These are phyloP conservation scores for Acanthurus lineatus DNA, from an alignment of 2,797 vertebrate genomes.

Conservation along the genomic window DNA sequence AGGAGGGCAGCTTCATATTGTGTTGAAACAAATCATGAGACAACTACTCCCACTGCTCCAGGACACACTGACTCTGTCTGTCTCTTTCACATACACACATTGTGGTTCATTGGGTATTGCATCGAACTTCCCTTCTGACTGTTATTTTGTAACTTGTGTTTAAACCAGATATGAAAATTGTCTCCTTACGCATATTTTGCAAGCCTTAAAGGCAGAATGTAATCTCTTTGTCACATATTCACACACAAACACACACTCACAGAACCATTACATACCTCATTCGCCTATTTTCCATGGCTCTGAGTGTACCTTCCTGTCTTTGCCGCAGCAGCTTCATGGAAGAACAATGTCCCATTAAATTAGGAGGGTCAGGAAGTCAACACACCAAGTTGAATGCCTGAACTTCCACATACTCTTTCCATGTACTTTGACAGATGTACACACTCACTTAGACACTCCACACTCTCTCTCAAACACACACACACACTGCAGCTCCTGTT, in stretches of 20 bases:
- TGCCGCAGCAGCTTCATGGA: slow-evolving; percentile 51
- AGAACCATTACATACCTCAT: slow-evolving; percentile 62
- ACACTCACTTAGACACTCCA: too few species aligned
- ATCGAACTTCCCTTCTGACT: slow-evolving; percentile 34
- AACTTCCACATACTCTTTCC: slow-evolving; percentile 80
- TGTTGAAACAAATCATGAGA: slow-evolving; percentile 47
- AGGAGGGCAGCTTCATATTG: slow-evolving; percentile 19
- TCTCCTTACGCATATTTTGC: slow-evolving; percentile 36
- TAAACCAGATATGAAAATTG: slow-evolving; percentile 41
- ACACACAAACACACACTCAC: slow-evolving; percentile 9
- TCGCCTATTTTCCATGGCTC: slow-evolving; percentile 77
- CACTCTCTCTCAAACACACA: background rate
- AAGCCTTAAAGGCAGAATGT: slow-evolving; percentile 41
- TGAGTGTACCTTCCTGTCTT: slow-evolving; percentile 81
- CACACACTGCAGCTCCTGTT: background rate
- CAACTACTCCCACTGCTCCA: slow-evolving; percentile 25
- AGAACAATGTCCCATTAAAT: slow-evolving; percentile 88
- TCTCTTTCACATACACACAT: slow-evolving; percentile 1
- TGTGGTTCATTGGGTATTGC: slow-evolving; percentile 35
- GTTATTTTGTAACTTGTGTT: slow-evolving; percentile 50
- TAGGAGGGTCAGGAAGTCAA: slow-evolving; percentile 80
- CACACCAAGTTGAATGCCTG: slow-evolving; percentile 79
- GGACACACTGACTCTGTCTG: background rate
- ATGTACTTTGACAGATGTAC: slow-evolving; percentile 52
- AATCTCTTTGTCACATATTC: slow-evolving; percentile 8